Base-by-base conservation (phyloP, 2,113 vertebrate species). In the Mastomys coucha region DNA sequence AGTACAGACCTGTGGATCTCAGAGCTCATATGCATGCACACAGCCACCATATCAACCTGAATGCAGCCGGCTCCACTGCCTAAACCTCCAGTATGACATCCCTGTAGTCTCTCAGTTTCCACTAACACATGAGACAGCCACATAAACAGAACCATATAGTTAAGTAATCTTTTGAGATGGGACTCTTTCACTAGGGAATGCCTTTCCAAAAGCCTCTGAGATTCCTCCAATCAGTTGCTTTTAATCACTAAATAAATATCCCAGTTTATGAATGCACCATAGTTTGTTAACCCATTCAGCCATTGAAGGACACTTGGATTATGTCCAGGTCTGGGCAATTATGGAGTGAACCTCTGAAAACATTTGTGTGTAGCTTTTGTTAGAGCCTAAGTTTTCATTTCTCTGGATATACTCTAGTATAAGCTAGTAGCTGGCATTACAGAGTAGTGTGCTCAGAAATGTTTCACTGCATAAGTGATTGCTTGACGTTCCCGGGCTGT, bases 201-300 rank as follows among this genome's bases (percentile, higher is more conserved):
- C 58, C 75, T 97, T 93, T 96, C 60, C 73, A n/a, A 51, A 75
- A 60, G 31, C 69, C 75, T 87, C 58, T 73, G 88, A 95, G 93
- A 84, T 26, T 77, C 78, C 91, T 60, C 13, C 60, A 90, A 60
- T 56, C n/a, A 88, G 24, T 69, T 92, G 75, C 45, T 84, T 95
- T 33, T 92, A 58, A 87, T 58, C 60, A 51, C 82, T 72, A 26
- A 78, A 31, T 91, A 89, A 85, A 49, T 63, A 88, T 77, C 53
- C 77, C 82, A 49, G 4, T 86, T 87, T 58, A 76, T 19, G 51
- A 72, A 69, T 36, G 33, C 19, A 14, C 7, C 42, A 65, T 5
- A 31, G 26, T 88, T 81, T 86, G 28, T 95, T 88, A 88, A 88
- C 31, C 72, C 81, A 36, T n/a, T 91, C 26, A 58, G 14, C 39